Base-by-base conservation (phyloP, 2,888 invertebrate genomes). In the Drosophila hawaiiensis region DNA sequence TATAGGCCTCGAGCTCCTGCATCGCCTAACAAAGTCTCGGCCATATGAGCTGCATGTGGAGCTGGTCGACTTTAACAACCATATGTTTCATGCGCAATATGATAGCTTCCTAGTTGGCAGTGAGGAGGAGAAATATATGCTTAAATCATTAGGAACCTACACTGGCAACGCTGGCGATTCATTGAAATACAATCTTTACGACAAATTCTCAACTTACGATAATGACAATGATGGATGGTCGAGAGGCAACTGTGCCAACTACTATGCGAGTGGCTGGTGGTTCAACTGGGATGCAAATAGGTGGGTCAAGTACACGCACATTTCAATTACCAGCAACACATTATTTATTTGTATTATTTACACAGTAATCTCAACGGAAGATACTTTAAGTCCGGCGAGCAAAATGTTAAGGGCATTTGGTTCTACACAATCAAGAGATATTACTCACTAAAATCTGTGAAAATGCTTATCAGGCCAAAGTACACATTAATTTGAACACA, bases 181-280 rank as follows among this genome's bases (percentile, higher is more conserved):
- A 5, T 52, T 82, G 14, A 63, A 53, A 10, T 72, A 77, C 29
- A 79, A 79, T 66, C 65, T 77, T 0, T 55, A 67, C 31, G 69
- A 79, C 28, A 71, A 60, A 28, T 82, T 82, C 55, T 54, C 74
- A 6, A 82, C 81, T 2, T 82, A 74, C 49, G 81, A 82, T 25
- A 64, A 22, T 22, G 82, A 82, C 49, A 82, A 77, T 41, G 82
- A 77, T 55, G 6, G 9, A 5, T 82, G 79, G 79, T 0, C 14
- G 2, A 10, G 39, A 3, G 79, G 82, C 4, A 79, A 68, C 31
- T 82, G 82, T 31, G 74, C 81, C 7, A 68, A 59, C 59, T 82
- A 54, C 35, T 79, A 74, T 9, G 54, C 54, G 28, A 77, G 82
- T 29, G 82, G 69, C 1, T 74, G 81, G 79, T 82, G 81, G 81